Base-by-base conservation (phyloP, 2,797 vertebrate species). In the Esox lucius region DNA sequence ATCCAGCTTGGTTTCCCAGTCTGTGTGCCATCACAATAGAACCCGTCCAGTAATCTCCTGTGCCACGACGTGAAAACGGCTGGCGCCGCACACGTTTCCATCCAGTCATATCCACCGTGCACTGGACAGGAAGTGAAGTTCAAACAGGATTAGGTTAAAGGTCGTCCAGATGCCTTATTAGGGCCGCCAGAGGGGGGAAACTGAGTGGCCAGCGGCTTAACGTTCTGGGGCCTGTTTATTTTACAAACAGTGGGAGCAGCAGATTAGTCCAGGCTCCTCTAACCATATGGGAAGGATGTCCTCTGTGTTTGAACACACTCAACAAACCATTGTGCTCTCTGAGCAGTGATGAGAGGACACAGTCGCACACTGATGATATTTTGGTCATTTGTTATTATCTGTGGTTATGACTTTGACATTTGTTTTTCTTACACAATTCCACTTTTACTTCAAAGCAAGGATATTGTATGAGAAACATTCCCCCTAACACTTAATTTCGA, bases 231-330 rank as follows among this genome's bases (percentile, higher is more conserved):
- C 78, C 76, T 91, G 90, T 93, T 92, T 92, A 85, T 94, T 92
- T 91, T 91, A 91, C 90, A 93, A 92, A 93, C 90, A 91, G 86
- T 87, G 85, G 81, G 87, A 82, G 84, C 82, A 90, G 91, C 82
- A 91, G 91, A 92, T 92, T 92, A 92, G 87, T 82, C 84, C 86
- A 80, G 82, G 72, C 85, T 85, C 86, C 84, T 78, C 80, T 75
- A 68, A 72, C 90, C 91, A 91, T 88, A 89, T 90, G 88, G 87
- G 73, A 88, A 91, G 90, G 91, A 92, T 89, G 91, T 91, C 91
- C 91, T 92, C 89, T 87, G 79, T 69, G 82, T 78, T 79, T 16
- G 81, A 71, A 84, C 86, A 70, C 86, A 87, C 86, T 88, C 82
- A 87, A 84, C 83, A 82, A 85, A 80, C 86, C 87, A 89, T 91